Conservation (phyloP, 2,797 vertebrate species). For the Benthosema pterotum region DNA sequence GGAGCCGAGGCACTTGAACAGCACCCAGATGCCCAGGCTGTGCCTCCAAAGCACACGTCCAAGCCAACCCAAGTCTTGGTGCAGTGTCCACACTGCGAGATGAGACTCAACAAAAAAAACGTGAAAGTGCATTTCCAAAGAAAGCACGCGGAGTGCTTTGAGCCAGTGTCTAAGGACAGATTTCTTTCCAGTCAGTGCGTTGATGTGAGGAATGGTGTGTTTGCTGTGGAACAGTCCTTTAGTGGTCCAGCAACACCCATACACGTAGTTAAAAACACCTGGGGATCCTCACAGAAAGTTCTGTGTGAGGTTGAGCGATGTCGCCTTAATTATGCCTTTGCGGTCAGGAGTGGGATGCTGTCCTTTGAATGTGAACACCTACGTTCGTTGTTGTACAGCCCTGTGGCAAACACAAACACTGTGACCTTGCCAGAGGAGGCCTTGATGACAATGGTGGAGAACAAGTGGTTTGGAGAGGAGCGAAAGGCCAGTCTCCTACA, state of each 20-base stretch:
- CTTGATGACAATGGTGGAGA: background rate
- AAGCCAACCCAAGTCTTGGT: background rate
- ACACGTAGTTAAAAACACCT: background rate
- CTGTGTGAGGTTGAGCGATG: background rate
- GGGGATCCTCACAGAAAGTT: background rate
- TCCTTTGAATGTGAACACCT: no score
- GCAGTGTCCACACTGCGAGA: background rate
- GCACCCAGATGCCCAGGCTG: no score
- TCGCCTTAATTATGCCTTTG: background rate
- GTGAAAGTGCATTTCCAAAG: background rate
- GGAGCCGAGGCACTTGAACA: no score
- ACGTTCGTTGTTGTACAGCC: no score
- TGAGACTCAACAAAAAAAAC: background rate
- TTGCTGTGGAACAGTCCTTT: background rate
- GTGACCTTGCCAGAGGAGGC: background rate
- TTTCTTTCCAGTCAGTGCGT: no score
- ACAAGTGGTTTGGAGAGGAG: background rate
- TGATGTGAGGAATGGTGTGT: no score
- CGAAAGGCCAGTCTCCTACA: background rate
- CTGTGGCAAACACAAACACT: no score
- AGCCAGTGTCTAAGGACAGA: background rate
- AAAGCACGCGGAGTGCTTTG: background rate
- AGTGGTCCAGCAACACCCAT: background rate
- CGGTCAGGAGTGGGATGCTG: no score
- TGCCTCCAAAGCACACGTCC: no score